Conservation (phyloP, 2,888 invertebrate species). For the Camponotus fellah region DNA sequence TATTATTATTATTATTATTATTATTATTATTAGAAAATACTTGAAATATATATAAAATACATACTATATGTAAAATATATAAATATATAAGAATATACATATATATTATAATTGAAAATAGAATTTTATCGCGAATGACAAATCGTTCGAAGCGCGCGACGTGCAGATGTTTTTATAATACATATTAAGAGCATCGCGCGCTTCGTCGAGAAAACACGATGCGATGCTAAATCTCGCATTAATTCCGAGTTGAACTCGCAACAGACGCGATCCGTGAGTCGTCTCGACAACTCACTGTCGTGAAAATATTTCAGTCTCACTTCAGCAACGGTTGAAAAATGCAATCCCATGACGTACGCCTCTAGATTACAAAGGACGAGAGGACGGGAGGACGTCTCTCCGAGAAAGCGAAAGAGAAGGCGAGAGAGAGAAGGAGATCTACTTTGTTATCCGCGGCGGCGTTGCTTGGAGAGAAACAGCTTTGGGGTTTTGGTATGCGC, state of each 20-base stretch:
- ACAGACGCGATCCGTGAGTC: neutral
- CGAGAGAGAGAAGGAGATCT: conserved; percentile 50
- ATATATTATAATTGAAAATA: no score
- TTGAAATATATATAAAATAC: no score
- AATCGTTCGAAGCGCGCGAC: no score
- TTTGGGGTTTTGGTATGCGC: conserved; percentile 78
- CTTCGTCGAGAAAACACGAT: neutral
- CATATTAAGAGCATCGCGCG: no score
- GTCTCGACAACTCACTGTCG: conserved; percentile 5
- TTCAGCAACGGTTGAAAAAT: conserved; percentile 46
- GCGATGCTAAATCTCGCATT: neutral
- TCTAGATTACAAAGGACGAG: conserved; percentile 72
- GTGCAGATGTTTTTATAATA: no score
- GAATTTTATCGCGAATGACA: no score
- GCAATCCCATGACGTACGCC: conserved; percentile 72
- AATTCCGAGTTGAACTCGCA: neutral
- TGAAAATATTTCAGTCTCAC: conserved; percentile 7
- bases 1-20: no score
- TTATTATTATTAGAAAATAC: no score
- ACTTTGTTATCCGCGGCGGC: conserved; percentile 83
- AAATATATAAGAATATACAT: no score
- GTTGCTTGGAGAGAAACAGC: conserved; percentile 66
- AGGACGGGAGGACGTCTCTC: conserved; percentile 33
- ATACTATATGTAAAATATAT: no score
- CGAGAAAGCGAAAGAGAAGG: neutral